Evolutionary conservation across 2,888 invertebrate species (phyloP), one percentile per base, ranked within the genome.

Genomic region (Clepsis dumicolana): DNA sequence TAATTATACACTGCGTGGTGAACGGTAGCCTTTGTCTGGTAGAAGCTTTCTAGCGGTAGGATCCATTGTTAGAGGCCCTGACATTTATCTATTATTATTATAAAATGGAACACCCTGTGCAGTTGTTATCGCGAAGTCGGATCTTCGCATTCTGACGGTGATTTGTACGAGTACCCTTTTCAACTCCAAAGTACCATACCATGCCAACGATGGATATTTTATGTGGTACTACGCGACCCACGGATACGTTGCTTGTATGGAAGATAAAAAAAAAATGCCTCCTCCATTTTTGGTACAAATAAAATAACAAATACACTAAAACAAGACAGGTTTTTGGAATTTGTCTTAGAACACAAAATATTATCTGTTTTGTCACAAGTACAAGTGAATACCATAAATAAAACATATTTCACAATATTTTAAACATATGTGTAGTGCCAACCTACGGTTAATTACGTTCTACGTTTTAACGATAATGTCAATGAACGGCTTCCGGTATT

Each of bases 1-100:
- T 38, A 53, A 44, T 32, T 44, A 60, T 53, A 41, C 4, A 18
- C 35, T 41, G 24, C 10, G 16, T 21, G 29, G 67, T 29, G 66
- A 67, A 67, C 67, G 56, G 67, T 67, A 67, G 67, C 67, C 21
- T 44, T 67, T 67, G 62, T 56, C 64, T 56, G 56, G 44, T 12
- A 18, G 60, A 54, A 18, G 35, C 62, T 67, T 67, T 67, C 67
- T 62, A 67, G 61, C 61, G 38, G 48, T 54, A 67, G 25, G 35
- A 21, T 50, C 50, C 67, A 63, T 67, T 67, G 67, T 67, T 48
- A 7, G 12, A 18, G 50, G 38, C 67, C 67, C 56, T 67, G 67
- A 57, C 62, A 67, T 67, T 67, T 62, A 29, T 24, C 18, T 21
- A 21, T 29, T 59, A 48, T 41, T 38, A 41, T 44, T 38, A 57